Base-by-base conservation (phyloP, 2,113 vertebrate species). In the Motacilla tschutschensis region DNA sequence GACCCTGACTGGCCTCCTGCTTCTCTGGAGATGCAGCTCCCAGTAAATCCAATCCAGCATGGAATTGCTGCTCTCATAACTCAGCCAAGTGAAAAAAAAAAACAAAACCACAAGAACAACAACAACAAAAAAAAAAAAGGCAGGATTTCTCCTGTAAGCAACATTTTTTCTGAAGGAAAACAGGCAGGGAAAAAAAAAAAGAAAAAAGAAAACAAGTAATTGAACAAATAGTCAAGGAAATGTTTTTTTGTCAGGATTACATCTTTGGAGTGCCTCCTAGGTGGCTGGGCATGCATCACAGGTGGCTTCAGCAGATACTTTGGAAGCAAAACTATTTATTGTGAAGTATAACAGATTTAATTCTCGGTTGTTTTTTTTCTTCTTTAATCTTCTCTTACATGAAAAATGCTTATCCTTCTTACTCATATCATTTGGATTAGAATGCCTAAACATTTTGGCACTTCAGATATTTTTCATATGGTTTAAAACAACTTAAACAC, bases 381-480 rank as follows among this genome's bases (percentile, higher is more conserved):
- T 59, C 54, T 73, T 77, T 81, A 62, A 69, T 92, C 28, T 85
- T 85, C 85, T 91, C 66, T 90, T 64, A 88, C 86, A 91, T 51
- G 21, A 87, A 79, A 51, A 91, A 76, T 79, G 59, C 51, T 92
- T 91, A 87, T 71, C 73, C 46, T 20, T 89, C 80, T 93, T 83
- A 89, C 54, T 78, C 74, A 78, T 86, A 80, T 59, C 8, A 70
- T 82, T 89, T 88, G 63, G 74, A 88, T 86, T 86, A 91, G 55
- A 92, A 89, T 63, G 36, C 70, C 55, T 89, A 91, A 91, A 89
- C 51, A 78, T 94, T 94, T 93, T 93, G 90, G 69, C 83, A 91
- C 13, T 91, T 89, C 18, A 51, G 51, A 88, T 91, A 91, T 62
- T 92, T 69, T 83, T 94, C 83, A 89, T 84, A 88, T 81, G 47